phyloP scores from a whole-genome alignment of 1,140 invertebrate species.

The Calliphora vicina region DNA sequence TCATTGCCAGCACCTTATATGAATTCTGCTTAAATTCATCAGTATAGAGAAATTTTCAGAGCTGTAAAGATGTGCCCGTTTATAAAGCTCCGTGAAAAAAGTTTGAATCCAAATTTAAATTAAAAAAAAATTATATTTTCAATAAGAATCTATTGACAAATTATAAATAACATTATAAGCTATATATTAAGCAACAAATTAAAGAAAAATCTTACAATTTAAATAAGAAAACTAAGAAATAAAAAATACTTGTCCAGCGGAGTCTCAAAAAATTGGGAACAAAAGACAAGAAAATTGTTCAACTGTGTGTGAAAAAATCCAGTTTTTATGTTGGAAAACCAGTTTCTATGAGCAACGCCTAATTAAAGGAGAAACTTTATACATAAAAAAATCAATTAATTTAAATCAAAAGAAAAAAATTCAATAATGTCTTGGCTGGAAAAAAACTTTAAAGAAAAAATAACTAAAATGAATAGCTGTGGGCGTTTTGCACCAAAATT shows the following conservation, averaged over 20 bases:
- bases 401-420: neutral
- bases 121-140: neutral
- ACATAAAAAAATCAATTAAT: neutral
- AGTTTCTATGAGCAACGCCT: neutral
- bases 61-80: neutral
- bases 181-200: neutral
- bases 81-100: neutral
- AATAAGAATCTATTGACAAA: neutral
- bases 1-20: too few species aligned
- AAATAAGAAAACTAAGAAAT: neutral
- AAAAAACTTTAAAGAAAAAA: neutral
- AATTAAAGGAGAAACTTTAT: neutral
- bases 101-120: neutral
- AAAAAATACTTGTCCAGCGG: neutral
- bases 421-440: neutral
- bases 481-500: neutral
- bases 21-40: too few species aligned
- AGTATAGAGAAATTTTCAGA: conserved; percentile 10
- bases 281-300: neutral
- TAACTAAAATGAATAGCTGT: neutral
- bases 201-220: neutral
- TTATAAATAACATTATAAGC: neutral
- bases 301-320: neutral
- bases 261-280: neutral
- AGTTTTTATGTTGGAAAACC: neutral